A percentile compares a stretch with the other conserved stretches of the same genome.
phyloP scores from a whole-genome alignment of 2,113 vertebrate species.

The Meriones unguiculatus region DNA sequence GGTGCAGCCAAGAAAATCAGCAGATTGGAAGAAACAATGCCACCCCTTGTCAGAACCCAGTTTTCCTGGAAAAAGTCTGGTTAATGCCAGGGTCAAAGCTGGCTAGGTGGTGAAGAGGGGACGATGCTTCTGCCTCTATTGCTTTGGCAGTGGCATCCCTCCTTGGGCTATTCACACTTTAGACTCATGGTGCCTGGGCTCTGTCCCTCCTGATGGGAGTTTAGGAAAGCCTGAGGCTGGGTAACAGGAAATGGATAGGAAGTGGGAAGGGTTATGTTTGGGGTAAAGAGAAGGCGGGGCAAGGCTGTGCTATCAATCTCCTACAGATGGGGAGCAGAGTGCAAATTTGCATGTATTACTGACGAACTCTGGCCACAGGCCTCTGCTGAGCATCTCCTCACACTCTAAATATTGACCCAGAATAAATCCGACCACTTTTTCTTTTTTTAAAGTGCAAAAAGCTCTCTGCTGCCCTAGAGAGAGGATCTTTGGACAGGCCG shows the following conservation, averaged over 20 bases:
- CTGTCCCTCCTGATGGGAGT: conserved; percentile 1
- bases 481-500: conserved; percentile 90
- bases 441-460: conserved; percentile 90
- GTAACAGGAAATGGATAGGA: conserved; percentile 42
- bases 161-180: conserved; percentile 65
- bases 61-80: conserved; percentile 39
- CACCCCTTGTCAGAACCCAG: conserved; percentile 40
- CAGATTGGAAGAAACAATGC: conserved; percentile 73
- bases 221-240: conserved; percentile 69
- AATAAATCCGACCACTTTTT: conserved; percentile 83
- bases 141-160: conserved; percentile 85
- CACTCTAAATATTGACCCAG: conserved; percentile 86
- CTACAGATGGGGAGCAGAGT: conserved; percentile 81
- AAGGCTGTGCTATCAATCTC: conserved; percentile 85
- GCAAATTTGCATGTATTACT: conserved; percentile 81
- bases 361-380: conserved; percentile 74
- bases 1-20: conserved; percentile 73
- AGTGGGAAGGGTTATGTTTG: not conserved
- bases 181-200: conserved; percentile 66
- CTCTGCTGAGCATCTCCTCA: conserved; percentile 78
- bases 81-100: conserved; percentile 71
- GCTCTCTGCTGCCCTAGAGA: conserved; percentile 91
- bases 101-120: conserved; percentile 65
- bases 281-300: conserved; percentile 36
- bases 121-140: conserved; percentile 82